A percentile compares a stretch with the other conserved stretches of the same genome.
Evolutionary conservation across 2,113 vertebrate species (phyloP).

Genomic region (Nerophis ophidion): DNA sequence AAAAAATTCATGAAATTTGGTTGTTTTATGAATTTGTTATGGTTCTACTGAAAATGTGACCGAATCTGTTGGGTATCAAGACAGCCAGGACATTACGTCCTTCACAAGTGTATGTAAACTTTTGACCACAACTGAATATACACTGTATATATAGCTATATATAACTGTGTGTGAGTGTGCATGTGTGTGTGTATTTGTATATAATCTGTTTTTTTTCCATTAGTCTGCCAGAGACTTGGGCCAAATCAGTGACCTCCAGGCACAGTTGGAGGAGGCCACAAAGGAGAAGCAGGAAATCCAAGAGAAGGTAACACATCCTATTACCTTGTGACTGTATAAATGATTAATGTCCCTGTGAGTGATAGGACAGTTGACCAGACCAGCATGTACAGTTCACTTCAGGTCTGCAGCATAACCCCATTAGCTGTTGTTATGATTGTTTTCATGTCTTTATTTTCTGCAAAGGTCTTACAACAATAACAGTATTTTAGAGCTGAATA

Average conservation of each 20-base stretch:
- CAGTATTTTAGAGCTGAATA: background rate
- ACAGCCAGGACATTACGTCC: too few relatives aligned
- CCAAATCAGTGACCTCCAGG: slow-evolving; percentile 94
- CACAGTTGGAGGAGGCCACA: slow-evolving; percentile 86
- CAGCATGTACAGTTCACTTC: too few relatives aligned
- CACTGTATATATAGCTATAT: too few relatives aligned
- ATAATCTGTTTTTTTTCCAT: background rate
- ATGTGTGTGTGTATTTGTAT: background rate
- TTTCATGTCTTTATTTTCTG: background rate
- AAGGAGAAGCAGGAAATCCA: slow-evolving; percentile 97
- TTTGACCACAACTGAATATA: too few relatives aligned
- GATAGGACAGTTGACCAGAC: too few relatives aligned
- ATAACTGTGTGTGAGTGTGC: too few relatives aligned
- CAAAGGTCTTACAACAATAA: background rate
- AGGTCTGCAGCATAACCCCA: background rate
- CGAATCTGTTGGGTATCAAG: too few relatives aligned
- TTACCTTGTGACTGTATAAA: background rate
- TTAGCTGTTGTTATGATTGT: background rate
- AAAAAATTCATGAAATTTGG: too few relatives aligned
- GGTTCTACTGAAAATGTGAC: too few relatives aligned
- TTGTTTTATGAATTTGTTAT: too few relatives aligned
- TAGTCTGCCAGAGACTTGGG: slow-evolving; percentile 90
- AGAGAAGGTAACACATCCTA: slow-evolving; percentile 81
- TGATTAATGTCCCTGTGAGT: background rate
- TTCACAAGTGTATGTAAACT: too few relatives aligned